Evolutionary conservation across 2,113 vertebrate species (phyloP).

Genomic region (Paradoxurus hermaphroditus): DNA sequence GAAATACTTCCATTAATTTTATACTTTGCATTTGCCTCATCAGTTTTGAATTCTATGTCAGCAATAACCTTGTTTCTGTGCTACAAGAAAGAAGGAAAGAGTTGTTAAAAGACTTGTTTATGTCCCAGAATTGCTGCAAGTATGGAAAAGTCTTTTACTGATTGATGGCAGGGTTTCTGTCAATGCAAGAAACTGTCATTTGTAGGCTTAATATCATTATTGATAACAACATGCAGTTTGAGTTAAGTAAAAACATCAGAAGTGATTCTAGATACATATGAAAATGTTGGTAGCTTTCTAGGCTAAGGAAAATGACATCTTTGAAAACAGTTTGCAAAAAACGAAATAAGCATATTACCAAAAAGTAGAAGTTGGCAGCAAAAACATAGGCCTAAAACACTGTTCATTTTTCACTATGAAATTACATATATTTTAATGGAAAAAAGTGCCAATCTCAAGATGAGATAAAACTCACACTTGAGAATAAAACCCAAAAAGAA

Average conservation of each 20-base stretch:
- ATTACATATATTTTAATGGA: neutral
- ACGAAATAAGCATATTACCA: neutral
- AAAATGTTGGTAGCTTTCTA: neutral
- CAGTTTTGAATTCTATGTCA: neutral
- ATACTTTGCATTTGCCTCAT: slow-evolving; percentile 30
- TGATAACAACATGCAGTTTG: neutral
- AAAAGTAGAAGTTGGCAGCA: neutral
- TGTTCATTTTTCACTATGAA: neutral
- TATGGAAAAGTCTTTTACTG: neutral
- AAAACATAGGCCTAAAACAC: neutral
- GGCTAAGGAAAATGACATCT: neutral
- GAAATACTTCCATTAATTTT: slow-evolving; percentile 30
- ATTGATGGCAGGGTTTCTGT: neutral
- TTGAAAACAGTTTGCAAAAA: neutral
- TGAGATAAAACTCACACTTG: neutral
- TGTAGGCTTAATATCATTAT: neutral
- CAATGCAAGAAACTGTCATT: neutral
- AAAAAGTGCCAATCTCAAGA: neutral
- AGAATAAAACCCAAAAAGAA: neutral
- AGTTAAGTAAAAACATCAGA: neutral
- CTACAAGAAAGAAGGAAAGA: neutral
- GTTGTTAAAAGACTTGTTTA: neutral
- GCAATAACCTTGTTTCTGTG: neutral
- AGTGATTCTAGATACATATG: neutral
- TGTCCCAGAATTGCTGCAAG: slow-evolving; percentile 3